phyloP scores from a whole-genome alignment of 2,113 vertebrate genomes.

The Pyrgilauda ruficollis region DNA sequence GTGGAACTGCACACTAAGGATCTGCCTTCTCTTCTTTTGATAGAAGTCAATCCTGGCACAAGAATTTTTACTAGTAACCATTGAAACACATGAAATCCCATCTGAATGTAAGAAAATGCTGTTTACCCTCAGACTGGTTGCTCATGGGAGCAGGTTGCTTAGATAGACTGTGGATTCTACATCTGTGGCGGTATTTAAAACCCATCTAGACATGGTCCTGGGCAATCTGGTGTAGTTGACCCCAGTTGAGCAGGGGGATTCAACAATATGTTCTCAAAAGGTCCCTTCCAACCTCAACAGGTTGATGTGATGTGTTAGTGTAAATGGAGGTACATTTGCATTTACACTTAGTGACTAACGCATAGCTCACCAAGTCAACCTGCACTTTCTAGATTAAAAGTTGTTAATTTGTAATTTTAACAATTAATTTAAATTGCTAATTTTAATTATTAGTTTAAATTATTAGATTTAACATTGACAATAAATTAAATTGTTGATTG shows the following conservation, averaged over 20 bases:
- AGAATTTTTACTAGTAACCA: not conserved
- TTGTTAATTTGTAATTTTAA: not conserved
- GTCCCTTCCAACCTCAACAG: not conserved
- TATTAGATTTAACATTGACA: not conserved
- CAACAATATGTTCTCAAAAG: not conserved
- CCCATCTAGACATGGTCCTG: not conserved
- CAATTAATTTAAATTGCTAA: not conserved
- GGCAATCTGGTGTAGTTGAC: not conserved
- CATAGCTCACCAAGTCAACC: not conserved
- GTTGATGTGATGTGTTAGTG: not conserved
- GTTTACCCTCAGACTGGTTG: not conserved
- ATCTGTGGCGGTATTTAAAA: not conserved
- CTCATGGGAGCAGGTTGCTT: not conserved
- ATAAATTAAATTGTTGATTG: not conserved
- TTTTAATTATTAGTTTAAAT: not conserved
- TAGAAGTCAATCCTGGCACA: not conserved
- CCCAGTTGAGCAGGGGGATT: not conserved
- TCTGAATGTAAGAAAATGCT: not conserved
- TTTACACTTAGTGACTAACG: not conserved
- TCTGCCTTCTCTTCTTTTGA: not conserved
- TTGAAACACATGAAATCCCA: not conserved
- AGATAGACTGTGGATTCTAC: not conserved
- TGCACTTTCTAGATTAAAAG: not conserved
- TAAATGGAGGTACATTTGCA: not conserved
- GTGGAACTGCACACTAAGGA: not conserved